Evolutionary conservation across 2,113 vertebrate genomes (phyloP), one percentile per base, ranked within the genome.

Genomic region (Clinocottus analis): DNA sequence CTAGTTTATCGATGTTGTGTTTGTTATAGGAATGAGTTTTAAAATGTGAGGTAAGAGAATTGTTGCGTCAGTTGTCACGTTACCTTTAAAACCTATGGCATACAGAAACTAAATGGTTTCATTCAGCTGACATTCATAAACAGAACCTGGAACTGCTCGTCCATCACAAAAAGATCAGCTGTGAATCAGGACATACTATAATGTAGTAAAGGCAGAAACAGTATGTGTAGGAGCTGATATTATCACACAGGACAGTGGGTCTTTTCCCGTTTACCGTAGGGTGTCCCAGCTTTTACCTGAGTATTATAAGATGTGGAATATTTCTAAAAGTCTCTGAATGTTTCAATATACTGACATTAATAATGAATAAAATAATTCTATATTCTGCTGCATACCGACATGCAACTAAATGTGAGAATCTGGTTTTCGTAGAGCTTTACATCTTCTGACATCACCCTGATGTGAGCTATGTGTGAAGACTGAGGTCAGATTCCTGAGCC

Each of bases 401-500:
- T 25, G 27, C 19, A 63, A 7, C 9, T 31, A 1, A 12, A 53
- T 56, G 47, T 71, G 7, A 49, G 23, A n/a, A 45, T 45, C 1
- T 14, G 61, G 55, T 27, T n/a, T 60, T 61, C 1, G 8, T 25
- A 12, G 25, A 23, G 16, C 70, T 70, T 61, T 31, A 29, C 16
- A n/a, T 69, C 10, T 27, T 58, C 7, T 62, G 64, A 37, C 39
- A 61, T 35, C 12, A 64, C 14, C 10, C 7, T 31, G 58, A 67
- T 71, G 69, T 71, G 74, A 82, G 71, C 56, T 75, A 63, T 75
- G 63, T 75, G 23, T 83, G 53, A 77, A 49, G 77, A 82, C 75
- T 63, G 64, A 79, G 83, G 85, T 88, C 81, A 79, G 86, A 91
- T 90, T 85, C 75, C 62, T 63, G 60, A 85, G 25, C 64, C 76